These are phyloP conservation scores for Lypha dubia DNA, from an alignment of 2,888 invertebrate species.

Conservation along the genomic window DNA sequence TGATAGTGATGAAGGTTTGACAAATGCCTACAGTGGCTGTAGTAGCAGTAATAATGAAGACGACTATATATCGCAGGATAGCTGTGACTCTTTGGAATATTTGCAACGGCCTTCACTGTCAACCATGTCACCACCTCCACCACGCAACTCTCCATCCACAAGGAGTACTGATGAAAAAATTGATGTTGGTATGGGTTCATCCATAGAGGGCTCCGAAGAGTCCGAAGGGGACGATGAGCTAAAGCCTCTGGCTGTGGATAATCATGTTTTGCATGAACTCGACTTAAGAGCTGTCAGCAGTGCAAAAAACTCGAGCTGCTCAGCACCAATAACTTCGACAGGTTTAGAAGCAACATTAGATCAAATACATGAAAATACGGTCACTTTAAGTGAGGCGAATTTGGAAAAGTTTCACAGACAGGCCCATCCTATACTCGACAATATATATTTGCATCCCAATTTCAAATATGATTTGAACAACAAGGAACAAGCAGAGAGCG, in stretches of 20 bases:
- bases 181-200: slow-evolving; percentile 79
- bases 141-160: slow-evolving; percentile 73
- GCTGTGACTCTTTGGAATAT: slow-evolving; percentile 65
- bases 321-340: neutral
- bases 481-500: slow-evolving; percentile 32
- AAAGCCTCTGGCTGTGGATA: slow-evolving; percentile 82
- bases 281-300: slow-evolving; percentile 69
- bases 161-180: slow-evolving; percentile 77
- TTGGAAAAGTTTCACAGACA: slow-evolving; percentile 80
- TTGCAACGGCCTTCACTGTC: slow-evolving; percentile 74
- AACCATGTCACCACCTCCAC: slow-evolving; percentile 75
- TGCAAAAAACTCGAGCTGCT: neutral
- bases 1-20: slow-evolving; percentile 76
- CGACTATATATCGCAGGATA: slow-evolving; percentile 69
- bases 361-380: slow-evolving; percentile 21
- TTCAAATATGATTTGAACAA: slow-evolving; percentile 75
- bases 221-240: slow-evolving; percentile 83
- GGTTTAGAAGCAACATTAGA: neutral
- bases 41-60: slow-evolving; percentile 55
- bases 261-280: slow-evolving; percentile 80
- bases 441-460: slow-evolving; percentile 80
- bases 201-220: slow-evolving; percentile 80
- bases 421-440: slow-evolving; percentile 76
- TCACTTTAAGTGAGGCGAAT: slow-evolving; percentile 80
- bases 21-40: slow-evolving; percentile 57